Evolutionary conservation across 2,113 vertebrate genomes (phyloP), one percentile per base, ranked within the genome.

Genomic region (Deroptyus accipitrinus): DNA sequence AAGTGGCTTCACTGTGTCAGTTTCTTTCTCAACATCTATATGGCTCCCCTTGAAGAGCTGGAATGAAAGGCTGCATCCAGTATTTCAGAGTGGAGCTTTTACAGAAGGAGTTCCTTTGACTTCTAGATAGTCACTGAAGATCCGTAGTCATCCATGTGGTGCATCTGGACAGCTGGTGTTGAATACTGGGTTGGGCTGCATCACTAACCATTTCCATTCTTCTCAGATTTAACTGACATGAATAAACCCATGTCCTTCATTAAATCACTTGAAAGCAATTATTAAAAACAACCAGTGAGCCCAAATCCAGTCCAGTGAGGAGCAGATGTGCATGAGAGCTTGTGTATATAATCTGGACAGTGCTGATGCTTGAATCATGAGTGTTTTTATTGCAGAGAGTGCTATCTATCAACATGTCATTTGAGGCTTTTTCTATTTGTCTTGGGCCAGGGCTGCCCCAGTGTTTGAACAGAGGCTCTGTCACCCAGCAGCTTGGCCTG

Each of bases 1-100:
- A 30, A 22, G 13, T 11, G 31, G 5, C 25, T 48, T 25, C 41
- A 24, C 39, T 23, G 42, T 3, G 57, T 8, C 57, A 0, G 0
- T 14, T 79, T 74, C 66, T 85, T n/a, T 39, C 18, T 42, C 0
- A 0, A 2, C 30, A 10, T 18, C 49, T 27, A 1, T 17, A 1
- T 2, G 6, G 30, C 19, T 64, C 7, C 1, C 23, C 31, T 22
- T 37, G 68, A 55, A 68, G 78, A 35, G 57, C 48, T 69, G 70
- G 17, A 41, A 22, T 28, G 75, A 42, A 23, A 25, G 22, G 37
- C 51, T 64, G 35, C 3, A 22, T 57, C 31, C 20, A 46, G 35
- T 7, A 1, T 55, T 70, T 54, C 33, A 35, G 67, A 59, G 73
- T 22, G 76, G 5, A 8, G 63, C 52, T 59, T 41, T 69, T 57